Evolutionary conservation across 2,888 invertebrate species (phyloP).

Genomic region (Acleris sparsana): DNA sequence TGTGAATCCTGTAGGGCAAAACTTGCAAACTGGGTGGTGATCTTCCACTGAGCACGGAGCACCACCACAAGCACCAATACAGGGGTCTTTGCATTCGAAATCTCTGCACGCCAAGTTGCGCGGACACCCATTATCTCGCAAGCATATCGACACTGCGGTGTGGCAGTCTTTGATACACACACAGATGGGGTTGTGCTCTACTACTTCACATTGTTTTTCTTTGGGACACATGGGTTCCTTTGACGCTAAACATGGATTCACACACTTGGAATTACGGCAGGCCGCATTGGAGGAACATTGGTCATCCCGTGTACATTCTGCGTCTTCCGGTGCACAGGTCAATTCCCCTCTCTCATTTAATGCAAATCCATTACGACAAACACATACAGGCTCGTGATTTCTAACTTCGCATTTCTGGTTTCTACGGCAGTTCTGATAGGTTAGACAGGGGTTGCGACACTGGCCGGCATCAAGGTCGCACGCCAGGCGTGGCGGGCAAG

Average conservation of each 20-base stretch:
- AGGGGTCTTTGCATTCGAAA: conserved; percentile 95
- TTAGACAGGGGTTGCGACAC: conserved; percentile 91
- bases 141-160: conserved; percentile 93
- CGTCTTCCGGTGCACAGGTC: conserved; percentile 91
- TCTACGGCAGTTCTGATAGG: conserved; percentile 88
- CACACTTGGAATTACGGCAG: conserved; percentile 92
- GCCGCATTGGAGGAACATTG: conserved; percentile 94
- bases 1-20: conserved; percentile 96
- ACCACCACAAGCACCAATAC: conserved; percentile 92
- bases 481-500: conserved; percentile 89
- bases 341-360: conserved; percentile 94
- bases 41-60: conserved; percentile 97
- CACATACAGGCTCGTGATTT: conserved; percentile 92
- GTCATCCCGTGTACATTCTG: conserved; percentile 90
- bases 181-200: conserved; percentile 93
- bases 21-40: conserved; percentile 97
- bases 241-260: conserved; percentile 91
- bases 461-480: conserved; percentile 88
- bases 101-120: conserved; percentile 92
- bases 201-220: conserved; percentile 93
- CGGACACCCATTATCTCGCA: conserved; percentile 95
- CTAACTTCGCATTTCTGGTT: conserved; percentile 95
- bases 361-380: conserved; percentile 94
- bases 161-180: conserved; percentile 94
- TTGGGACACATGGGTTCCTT: conserved; percentile 88